Evolutionary conservation across 2,888 invertebrate species (phyloP).

Genomic region (Fissipunctia ypsillon): DNA sequence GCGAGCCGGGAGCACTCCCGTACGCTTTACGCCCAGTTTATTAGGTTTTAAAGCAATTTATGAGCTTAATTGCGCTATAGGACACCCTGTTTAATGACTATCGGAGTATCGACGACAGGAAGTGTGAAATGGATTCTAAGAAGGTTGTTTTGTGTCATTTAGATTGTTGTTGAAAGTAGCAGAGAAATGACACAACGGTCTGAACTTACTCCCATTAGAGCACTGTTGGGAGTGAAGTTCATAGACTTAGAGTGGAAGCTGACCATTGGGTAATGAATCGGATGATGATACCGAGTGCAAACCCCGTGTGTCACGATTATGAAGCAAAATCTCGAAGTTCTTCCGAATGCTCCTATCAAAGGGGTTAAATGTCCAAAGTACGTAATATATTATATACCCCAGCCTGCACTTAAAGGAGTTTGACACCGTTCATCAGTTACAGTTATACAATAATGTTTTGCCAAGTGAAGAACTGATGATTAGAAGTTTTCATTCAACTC

Average conservation of each 20-base stretch:
- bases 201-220: no score
- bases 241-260: background rate
- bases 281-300: background rate
- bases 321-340: background rate
- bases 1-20: slow-evolving; percentile 46
- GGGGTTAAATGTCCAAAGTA: background rate
- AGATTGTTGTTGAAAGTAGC: background rate
- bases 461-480: background rate
- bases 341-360: background rate
- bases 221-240: background rate
- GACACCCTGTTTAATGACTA: slow-evolving; percentile 40
- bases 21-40: slow-evolving; percentile 65
- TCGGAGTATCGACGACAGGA: slow-evolving; percentile 32
- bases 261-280: background rate
- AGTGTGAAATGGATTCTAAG: slow-evolving; percentile 22
- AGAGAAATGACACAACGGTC: background rate
- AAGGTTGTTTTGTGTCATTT: background rate
- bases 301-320: background rate
- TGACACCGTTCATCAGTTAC: no score
- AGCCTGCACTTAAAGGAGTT: no score
- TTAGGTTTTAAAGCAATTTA: slow-evolving; percentile 77
- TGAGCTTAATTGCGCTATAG: slow-evolving; percentile 68
- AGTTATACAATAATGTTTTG: background rate
- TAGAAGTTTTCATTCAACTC: background rate
- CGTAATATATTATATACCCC: no score